phyloP scores from a whole-genome alignment of 2,888 invertebrate species.

The Pristionchus entomophagus region DNA sequence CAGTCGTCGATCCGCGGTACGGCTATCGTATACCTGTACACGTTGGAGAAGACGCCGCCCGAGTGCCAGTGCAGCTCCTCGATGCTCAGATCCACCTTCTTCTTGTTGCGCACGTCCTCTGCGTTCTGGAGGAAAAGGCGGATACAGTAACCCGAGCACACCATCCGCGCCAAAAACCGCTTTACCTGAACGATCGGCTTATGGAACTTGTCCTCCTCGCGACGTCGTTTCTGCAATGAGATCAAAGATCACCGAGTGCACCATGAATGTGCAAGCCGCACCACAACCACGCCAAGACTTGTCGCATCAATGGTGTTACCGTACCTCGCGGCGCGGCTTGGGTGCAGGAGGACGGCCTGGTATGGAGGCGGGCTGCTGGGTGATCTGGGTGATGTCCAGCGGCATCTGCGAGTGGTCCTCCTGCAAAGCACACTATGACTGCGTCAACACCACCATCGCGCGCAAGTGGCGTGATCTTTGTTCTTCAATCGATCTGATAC shows the following conservation, averaged over 20 bases:
- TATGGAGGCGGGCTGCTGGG: neutral
- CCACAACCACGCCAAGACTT: too few relatives aligned
- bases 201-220: slow-evolving; percentile 26
- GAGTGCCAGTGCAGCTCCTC: slow-evolving; percentile 56
- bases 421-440: neutral
- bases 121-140: neutral
- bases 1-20: neutral
- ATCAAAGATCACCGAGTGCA: too few relatives aligned
- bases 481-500: too few relatives aligned
- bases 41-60: slow-evolving; percentile 58
- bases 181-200: slow-evolving; percentile 20
- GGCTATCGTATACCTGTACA: slow-evolving; percentile 51
- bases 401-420: slow-evolving; percentile 3
- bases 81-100: slow-evolving; percentile 45
- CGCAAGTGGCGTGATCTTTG: too few relatives aligned
- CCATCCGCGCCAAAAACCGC: too few relatives aligned
- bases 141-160: neutral
- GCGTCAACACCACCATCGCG: too few relatives aligned
- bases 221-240: neutral
- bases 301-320: neutral
- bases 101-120: slow-evolving; percentile 39
- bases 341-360: neutral
- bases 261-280: neutral
- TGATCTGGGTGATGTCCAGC: slow-evolving; percentile 15
- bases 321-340: neutral